phyloP scores from a whole-genome alignment of 92 coral and sea anemone genomes.

The Phenganax marumi region DNA sequence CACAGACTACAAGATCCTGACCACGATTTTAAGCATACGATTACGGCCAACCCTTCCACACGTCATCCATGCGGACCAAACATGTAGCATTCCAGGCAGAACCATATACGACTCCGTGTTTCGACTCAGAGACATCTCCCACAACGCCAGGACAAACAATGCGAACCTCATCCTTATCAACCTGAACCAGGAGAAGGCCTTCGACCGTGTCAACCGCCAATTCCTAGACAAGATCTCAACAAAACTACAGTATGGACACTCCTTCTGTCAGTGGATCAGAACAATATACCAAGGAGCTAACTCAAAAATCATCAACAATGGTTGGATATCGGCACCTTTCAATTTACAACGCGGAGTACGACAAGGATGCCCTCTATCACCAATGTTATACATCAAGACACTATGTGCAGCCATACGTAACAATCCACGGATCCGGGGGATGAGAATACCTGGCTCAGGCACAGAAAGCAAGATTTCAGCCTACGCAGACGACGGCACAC shows the following conservation, averaged over 20 bases:
- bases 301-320: not conserved
- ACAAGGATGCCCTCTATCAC: not conserved
- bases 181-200: conserved; percentile 3
- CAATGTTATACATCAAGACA: not conserved
- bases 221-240: not conserved
- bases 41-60: too few relatives aligned
- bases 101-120: conserved; percentile 16
- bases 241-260: conserved; percentile 15
- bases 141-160: not conserved
- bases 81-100: too few relatives aligned
- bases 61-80: too few relatives aligned
- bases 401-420: too few relatives aligned
- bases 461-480: not conserved
- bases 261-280: not conserved
- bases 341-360: not conserved
- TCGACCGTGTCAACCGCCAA: not conserved
- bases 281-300: not conserved
- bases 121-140: conserved; percentile 1
- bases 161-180: not conserved
- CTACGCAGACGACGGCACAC: conserved; percentile 29
- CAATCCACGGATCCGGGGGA: not conserved
- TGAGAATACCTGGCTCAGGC: not conserved
- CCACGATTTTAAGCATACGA: too few relatives aligned
- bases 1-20: too few relatives aligned
- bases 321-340: not conserved